These are phyloP conservation scores for Ischnura elegans DNA, from an alignment of 2,888 invertebrate genomes.

Conservation along the genomic window DNA sequence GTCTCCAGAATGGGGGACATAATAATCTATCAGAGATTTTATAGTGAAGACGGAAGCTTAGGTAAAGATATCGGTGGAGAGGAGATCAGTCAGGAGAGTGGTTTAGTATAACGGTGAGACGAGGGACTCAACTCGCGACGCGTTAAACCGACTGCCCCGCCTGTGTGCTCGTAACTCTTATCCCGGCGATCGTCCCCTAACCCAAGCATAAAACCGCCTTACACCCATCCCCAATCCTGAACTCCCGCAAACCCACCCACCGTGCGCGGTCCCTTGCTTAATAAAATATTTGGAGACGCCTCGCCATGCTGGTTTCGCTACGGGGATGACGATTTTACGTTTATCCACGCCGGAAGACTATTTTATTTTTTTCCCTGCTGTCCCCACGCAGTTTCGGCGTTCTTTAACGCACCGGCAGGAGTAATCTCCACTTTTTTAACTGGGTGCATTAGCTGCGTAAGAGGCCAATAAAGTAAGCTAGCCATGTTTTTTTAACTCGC, in stretches of 20 bases:
- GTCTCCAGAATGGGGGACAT: no score
- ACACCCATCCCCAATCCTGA: background rate
- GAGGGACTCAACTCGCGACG: background rate
- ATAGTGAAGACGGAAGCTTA: background rate
- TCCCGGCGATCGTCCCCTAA: constrained; percentile 49
- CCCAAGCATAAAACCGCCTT: constrained; percentile 25
- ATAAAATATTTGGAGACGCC: constrained; percentile 57
- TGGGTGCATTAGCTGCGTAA: constrained; percentile 6
- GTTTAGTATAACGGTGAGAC: background rate
- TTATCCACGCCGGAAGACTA: background rate
- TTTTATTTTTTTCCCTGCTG: background rate
- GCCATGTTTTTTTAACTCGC: background rate
- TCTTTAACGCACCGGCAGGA: background rate
- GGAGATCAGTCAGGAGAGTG: background rate
- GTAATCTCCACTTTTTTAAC: constrained; percentile 29
- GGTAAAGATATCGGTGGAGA: background rate
- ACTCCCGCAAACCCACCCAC: background rate
- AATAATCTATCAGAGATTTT: background rate
- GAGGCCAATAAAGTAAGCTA: background rate
- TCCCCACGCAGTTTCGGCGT: background rate
- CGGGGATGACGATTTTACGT: constrained; percentile 9
- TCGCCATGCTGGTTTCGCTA: background rate
- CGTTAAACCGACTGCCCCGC: constrained; percentile 55
- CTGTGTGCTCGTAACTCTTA: constrained; percentile 53
- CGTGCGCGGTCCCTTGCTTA: background rate